phyloP scores from a whole-genome alignment of 2,797 vertebrate genomes.

The Ceyx erithaca region DNA sequence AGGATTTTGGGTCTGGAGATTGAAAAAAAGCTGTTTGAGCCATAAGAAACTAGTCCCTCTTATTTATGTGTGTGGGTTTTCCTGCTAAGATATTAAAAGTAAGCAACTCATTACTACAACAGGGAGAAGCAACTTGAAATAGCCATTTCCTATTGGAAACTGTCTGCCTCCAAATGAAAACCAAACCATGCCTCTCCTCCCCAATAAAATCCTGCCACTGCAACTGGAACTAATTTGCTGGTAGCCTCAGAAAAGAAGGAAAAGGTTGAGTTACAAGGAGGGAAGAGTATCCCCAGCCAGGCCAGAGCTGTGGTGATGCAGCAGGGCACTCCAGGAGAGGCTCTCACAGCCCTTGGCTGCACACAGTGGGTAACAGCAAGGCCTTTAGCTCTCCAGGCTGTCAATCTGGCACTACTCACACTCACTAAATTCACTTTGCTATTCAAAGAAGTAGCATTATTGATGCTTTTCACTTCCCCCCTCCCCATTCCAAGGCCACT shows the following conservation, averaged over 20 bases:
- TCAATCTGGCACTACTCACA: slow-evolving; percentile 53
- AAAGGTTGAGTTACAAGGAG: neutral
- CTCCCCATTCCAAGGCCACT: neutral
- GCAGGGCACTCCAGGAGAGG: neutral
- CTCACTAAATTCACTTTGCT: slow-evolving; percentile 59
- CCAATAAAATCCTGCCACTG: neutral
- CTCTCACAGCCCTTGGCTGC: neutral
- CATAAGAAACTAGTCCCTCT: neutral
- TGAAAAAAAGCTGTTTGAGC: neutral
- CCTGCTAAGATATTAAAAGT: neutral
- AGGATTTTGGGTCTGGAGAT: neutral
- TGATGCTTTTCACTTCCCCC: neutral
- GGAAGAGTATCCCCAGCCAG: neutral
- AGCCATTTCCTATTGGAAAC: slow-evolving; percentile 44
- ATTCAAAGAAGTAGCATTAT: slow-evolving; percentile 49
- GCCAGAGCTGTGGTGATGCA: neutral
- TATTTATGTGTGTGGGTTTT: neutral
- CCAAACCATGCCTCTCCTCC: neutral
- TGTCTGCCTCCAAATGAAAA: slow-evolving; percentile 26
- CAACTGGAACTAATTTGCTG: slow-evolving; percentile 61
- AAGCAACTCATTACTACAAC: neutral
- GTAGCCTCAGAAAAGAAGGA: neutral
- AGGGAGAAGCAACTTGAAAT: slow-evolving; percentile 38
- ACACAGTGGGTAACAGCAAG: neutral
- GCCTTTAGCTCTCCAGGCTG: slow-evolving; percentile 14